phyloP scores from a whole-genome alignment of 1,140 invertebrate genomes.

The Ylistrum balloti region DNA sequence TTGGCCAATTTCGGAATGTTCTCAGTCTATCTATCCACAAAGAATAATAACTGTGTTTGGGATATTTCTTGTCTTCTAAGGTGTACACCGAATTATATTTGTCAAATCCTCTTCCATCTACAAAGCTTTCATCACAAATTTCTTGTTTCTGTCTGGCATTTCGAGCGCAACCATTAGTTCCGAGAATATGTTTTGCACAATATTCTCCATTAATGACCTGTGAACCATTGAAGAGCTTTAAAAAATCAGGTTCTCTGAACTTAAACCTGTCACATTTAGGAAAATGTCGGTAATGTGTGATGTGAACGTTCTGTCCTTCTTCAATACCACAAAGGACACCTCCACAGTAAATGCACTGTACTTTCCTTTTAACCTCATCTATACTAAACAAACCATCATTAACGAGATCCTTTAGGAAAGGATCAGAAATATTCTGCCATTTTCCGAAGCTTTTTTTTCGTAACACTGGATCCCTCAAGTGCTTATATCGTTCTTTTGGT shows the following conservation, averaged over 20 bases:
- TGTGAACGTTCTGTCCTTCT: conserved; percentile 10
- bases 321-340: not conserved
- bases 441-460: conserved; percentile 1
- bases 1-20: not conserved
- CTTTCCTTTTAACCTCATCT: not conserved
- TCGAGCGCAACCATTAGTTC: no score
- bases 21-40: not conserved
- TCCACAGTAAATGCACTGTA: not conserved
- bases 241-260: not conserved
- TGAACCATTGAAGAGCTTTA: not conserved
- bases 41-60: not conserved
- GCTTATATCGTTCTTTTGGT: not conserved
- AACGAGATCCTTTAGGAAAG: not conserved
- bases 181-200: no score
- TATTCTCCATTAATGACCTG: no score
- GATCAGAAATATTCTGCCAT: not conserved
- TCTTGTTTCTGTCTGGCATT: no score
- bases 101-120: not conserved
- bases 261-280: not conserved
- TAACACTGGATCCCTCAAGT: not conserved
- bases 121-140: not conserved
- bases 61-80: not conserved
- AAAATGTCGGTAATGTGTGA: not conserved
- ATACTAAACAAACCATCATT: not conserved
- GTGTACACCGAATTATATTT: not conserved